A percentile compares a stretch with the other conserved stretches of the same genome.
Evolutionary conservation across 2,888 invertebrate genomes (phyloP).

Genomic region (Bursaphelenchus okinawaensis): DNA sequence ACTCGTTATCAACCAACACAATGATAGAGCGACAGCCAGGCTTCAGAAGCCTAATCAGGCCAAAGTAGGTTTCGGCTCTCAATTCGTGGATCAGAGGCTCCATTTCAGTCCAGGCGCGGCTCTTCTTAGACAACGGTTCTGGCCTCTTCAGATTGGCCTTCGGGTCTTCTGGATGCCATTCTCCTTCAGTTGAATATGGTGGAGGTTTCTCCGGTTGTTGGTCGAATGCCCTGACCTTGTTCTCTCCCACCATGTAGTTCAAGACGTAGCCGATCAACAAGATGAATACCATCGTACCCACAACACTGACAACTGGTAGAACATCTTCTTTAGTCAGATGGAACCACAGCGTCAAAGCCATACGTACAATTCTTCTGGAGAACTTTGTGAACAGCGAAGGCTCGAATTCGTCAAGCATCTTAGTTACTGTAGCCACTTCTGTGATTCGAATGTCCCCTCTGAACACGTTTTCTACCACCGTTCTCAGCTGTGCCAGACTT

Average conservation of each 20-base stretch:
- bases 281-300: conserved; percentile 41
- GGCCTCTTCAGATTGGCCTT: conserved; percentile 16
- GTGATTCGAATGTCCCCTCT: background rate
- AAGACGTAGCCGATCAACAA: conserved; percentile 32
- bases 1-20: conserved; percentile 80
- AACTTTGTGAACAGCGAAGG: conserved; percentile 42
- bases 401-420: conserved; percentile 38
- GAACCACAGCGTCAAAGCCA: conserved; percentile 46
- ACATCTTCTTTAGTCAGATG: conserved; percentile 51
- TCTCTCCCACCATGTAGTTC: conserved; percentile 20
- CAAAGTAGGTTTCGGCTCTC: conserved; percentile 87
- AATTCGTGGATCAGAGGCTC: conserved; percentile 75
- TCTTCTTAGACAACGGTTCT: background rate
- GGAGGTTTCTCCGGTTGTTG: conserved; percentile 8
- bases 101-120: conserved; percentile 59
- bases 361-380: conserved; percentile 37
- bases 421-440: background rate
- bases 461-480: background rate
- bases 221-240: conserved; percentile 7
- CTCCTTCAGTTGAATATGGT: conserved; percentile 14
- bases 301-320: conserved; percentile 47
- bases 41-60: conserved; percentile 80
- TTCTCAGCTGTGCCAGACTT: background rate
- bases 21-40: conserved; percentile 91
- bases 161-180: conserved; percentile 56